Percentiles rank a stretch among this genome's conserved stretches.
phyloP scores from a whole-genome alignment of 2,113 vertebrate genomes.

The Oceanodroma tethys region DNA sequence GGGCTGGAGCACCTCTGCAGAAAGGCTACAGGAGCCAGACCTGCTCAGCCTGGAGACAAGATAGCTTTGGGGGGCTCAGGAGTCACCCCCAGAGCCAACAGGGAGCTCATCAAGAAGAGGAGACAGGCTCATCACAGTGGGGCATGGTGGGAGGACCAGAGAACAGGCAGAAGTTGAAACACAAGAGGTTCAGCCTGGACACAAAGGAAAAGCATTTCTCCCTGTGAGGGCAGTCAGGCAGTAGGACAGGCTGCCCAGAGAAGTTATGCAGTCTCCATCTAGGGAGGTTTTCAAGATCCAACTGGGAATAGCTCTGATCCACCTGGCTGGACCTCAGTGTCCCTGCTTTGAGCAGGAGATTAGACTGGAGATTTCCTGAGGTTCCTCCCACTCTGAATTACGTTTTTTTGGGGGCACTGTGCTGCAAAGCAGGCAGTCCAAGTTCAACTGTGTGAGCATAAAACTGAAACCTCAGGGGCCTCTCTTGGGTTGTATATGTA shows the following conservation, averaged over 20 bases:
- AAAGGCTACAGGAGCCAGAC: neutral
- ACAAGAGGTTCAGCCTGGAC: neutral
- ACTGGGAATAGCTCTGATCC: neutral
- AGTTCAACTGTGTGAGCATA: neutral
- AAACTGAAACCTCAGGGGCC: neutral
- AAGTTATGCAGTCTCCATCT: neutral
- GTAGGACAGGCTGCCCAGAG: neutral
- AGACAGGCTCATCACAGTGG: neutral
- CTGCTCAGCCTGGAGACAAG: neutral
- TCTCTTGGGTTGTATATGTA: neutral
- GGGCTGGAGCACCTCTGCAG: neutral
- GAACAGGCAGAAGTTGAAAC: neutral
- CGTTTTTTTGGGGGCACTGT: accelerated
- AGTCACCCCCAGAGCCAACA: neutral
- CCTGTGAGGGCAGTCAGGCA: neutral
- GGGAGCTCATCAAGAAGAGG: neutral
- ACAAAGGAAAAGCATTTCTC: neutral
- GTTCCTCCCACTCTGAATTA: neutral
- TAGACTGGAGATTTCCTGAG: neutral
- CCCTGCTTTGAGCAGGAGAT: neutral
- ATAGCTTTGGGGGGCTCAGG: neutral
- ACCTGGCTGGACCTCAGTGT: neutral
- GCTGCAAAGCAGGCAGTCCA: neutral
- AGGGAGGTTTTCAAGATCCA: neutral
- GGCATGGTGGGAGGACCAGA: neutral